A percentile compares a stretch with the other conserved stretches of the same genome.
phyloP scores from a whole-genome alignment of 1,140 invertebrate species.

The Neotoxoptera formosana region DNA sequence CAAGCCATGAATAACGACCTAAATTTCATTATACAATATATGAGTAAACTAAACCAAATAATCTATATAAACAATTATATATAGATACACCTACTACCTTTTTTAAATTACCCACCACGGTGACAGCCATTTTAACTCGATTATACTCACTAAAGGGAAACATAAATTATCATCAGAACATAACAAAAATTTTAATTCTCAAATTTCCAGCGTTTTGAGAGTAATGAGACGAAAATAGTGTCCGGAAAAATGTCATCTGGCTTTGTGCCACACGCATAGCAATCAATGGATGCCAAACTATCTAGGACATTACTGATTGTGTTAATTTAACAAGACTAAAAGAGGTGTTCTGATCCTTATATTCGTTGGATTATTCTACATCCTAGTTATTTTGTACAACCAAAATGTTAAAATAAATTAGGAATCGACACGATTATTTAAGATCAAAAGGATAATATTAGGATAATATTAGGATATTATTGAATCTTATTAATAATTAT shows the following conservation, averaged over 20 bases:
- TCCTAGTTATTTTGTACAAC: neutral
- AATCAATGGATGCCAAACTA: slow-evolving; percentile 55
- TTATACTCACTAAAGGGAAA: neutral
- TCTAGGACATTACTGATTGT: slow-evolving; percentile 50
- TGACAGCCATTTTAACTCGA: neutral
- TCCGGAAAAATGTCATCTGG: slow-evolving; percentile 56
- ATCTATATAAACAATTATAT: neutral
- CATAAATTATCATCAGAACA: neutral
- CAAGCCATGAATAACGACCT: slow-evolving; percentile 41
- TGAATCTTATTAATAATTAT: no score
- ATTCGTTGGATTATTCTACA: neutral
- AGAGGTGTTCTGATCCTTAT: neutral
- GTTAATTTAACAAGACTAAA: slow-evolving; percentile 28
- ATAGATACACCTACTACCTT: neutral
- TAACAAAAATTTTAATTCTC: slow-evolving; percentile 13
- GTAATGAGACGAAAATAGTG: slow-evolving; percentile 45
- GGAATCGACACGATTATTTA: neutral
- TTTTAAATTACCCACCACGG: neutral
- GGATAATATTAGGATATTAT: no score
- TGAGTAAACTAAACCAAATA: neutral
- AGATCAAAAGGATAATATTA: no score
- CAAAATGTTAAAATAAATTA: neutral
- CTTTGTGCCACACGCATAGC: slow-evolving; percentile 40
- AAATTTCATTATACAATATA: slow-evolving; percentile 31
- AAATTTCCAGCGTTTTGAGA: slow-evolving; percentile 52